Evolutionary conservation across 1,140 invertebrate genomes (phyloP), one percentile per base, ranked within the genome.

Genomic region (Platorchestia sp.): DNA sequence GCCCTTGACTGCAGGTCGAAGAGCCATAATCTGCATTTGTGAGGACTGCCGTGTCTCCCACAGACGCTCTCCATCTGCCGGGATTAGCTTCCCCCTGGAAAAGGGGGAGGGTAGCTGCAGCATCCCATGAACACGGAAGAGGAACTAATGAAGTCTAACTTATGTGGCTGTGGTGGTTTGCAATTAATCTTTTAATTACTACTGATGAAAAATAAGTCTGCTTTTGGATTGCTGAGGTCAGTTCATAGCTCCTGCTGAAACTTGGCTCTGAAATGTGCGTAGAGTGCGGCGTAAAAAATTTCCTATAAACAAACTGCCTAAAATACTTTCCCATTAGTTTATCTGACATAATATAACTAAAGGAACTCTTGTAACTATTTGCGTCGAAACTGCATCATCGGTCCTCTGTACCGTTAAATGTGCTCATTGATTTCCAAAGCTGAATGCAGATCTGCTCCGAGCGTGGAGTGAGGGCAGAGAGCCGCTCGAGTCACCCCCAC

Each of bases 11-110:
- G 91, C 91, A 47, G 91, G 91, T 45, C 91, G 5, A 47, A 45
- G 91, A 45, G 45, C 91, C 91, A 93, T 45, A 47, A 93, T 93
- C 91, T 93, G 91, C 91, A 93, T 93, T 40, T 93, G 91, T 44
- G 91, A 93, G 91, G 43, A 47, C 91, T 45, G 91, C 41, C 43
- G 45, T 47, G 91, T 93, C 91, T 40, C 91, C 91, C 45, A 44
- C 91, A 93, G 91, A 93, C 91, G 43, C 91, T 93, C 91, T 93
- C 91, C 43, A 93, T 47, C 45, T 93, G 43, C 40, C 0, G 44
- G 91, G 91, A 93, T 93, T 93, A 93, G 91, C 91, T 16, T 44
- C 36, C 43, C 87, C 87, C 41, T 41, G 36, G 36, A 14, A 75
- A 44, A 22, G 87, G 87, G 87, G 87, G 5, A 42, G 87, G 14